Conservation (phyloP, 2,113 vertebrate species). For the Nibea albiflora region DNA sequence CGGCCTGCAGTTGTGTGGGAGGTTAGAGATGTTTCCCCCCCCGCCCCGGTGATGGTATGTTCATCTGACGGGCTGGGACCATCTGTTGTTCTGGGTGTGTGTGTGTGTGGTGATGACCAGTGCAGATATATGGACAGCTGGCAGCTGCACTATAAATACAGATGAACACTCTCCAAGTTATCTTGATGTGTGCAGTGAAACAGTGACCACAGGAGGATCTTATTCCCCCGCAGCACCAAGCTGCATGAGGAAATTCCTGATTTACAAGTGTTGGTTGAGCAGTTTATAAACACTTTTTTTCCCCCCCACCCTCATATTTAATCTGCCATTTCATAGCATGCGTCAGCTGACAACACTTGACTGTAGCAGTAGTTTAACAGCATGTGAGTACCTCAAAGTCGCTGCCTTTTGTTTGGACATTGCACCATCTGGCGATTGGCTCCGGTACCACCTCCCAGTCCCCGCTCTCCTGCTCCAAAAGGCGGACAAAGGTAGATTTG, state of each 20-base stretch:
- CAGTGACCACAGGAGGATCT: neutral
- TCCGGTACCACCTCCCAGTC: conserved; percentile 96
- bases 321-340: no score
- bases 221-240: neutral
- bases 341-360: neutral
- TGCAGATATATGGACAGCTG: conserved; percentile 57
- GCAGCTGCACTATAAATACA: conserved; percentile 77
- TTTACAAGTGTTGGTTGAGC: neutral
- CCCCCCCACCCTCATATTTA: no score
- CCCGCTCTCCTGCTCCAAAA: conserved; percentile 86
- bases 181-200: neutral
- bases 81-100: conserved; percentile 59
- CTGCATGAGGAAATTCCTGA: neutral
- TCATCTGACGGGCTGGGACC: conserved; percentile 52
- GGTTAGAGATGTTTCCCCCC: conserved; percentile 13
- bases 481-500: conserved; percentile 92
- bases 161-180: conserved; percentile 36
- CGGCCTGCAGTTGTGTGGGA: conserved; percentile 20
- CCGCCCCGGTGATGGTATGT: conserved; percentile 50
- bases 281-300: neutral
- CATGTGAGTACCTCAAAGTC: conserved; percentile 87
- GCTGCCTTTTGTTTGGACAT: conserved; percentile 85
- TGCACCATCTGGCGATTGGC: conserved; percentile 96
- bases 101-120: conserved; percentile 11
- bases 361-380: no score